Conservation (phyloP, 2,888 invertebrate genomes). For the Thera obeliscata region DNA sequence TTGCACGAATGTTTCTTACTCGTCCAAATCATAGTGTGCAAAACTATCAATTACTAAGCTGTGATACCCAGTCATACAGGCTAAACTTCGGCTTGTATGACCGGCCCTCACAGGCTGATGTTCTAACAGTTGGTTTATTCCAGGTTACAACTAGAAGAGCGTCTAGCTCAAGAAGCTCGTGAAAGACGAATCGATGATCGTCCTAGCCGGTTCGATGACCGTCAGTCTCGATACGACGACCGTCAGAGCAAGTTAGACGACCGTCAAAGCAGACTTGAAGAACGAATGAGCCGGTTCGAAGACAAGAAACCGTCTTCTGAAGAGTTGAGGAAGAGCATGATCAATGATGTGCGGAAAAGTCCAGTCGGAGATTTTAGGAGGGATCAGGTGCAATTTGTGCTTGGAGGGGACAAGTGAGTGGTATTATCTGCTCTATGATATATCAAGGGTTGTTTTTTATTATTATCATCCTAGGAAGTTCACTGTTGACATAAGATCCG, state of each 20-base stretch:
- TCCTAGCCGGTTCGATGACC: constrained; percentile 53
- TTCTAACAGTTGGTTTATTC: background rate
- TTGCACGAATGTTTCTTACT: too few relatives aligned
- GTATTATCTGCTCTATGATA: background rate
- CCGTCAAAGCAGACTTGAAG: constrained; percentile 65
- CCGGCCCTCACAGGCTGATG: too few relatives aligned
- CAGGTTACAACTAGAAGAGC: constrained; percentile 78
- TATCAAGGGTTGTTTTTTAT: background rate
- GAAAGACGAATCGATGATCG: constrained; percentile 66
- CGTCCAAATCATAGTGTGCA: too few relatives aligned
- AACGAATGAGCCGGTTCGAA: constrained; percentile 52
- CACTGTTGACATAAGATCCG: too few relatives aligned
- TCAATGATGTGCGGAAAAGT: constrained; percentile 68
- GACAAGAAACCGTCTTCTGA: constrained; percentile 56
- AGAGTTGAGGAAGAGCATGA: constrained; percentile 51
- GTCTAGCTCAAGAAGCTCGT: constrained; percentile 74
- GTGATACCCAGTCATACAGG: too few relatives aligned
- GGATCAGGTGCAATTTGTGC: constrained; percentile 73
- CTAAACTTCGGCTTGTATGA: too few relatives aligned
- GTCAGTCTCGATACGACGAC: constrained; percentile 67
- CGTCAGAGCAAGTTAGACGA: constrained; percentile 59
- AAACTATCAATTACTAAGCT: too few relatives aligned
- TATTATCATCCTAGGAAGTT: too few relatives aligned
- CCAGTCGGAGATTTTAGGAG: constrained; percentile 65
- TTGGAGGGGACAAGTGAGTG: constrained; percentile 79